Conservation (phyloP, 92 coral and sea anemone species). For the Galaxea fascicularis region DNA sequence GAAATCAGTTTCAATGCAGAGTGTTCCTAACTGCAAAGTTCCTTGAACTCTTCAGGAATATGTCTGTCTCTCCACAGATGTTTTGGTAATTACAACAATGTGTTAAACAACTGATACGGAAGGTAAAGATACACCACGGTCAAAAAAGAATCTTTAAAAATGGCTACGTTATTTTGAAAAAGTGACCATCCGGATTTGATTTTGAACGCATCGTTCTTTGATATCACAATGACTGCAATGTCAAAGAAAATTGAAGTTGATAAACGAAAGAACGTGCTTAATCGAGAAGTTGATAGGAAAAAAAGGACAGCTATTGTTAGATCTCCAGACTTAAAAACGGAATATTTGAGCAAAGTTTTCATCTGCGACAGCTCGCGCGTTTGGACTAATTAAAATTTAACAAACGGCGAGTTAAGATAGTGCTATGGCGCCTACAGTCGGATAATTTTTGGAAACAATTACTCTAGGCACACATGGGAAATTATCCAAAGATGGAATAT, state of each 20-base stretch:
- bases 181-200: constrained; percentile 28
- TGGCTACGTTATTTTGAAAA: not conserved
- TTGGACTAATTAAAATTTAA: constrained; percentile 7
- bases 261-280: not conserved
- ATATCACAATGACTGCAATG: constrained; percentile 9
- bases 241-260: not conserved
- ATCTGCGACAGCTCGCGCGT: not conserved
- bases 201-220: not conserved
- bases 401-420: not conserved
- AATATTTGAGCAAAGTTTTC: not conserved
- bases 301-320: not conserved
- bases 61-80: not conserved
- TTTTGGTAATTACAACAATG: not conserved
- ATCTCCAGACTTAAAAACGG: not conserved
- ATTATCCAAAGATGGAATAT: constrained; percentile 1
- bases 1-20: too few relatives aligned
- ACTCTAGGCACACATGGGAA: not conserved
- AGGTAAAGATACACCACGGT: too few relatives aligned
- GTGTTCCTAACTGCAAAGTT: too few relatives aligned
- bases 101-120: not conserved
- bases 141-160: not conserved
- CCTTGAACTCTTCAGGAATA: too few relatives aligned
- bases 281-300: not conserved
- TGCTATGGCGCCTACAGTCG: constrained; percentile 15
- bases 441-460: constrained; percentile 10